Evolutionary conservation across 1,140 invertebrate genomes (phyloP), one percentile per base, ranked within the genome.

Genomic region (Sinella curviseta): DNA sequence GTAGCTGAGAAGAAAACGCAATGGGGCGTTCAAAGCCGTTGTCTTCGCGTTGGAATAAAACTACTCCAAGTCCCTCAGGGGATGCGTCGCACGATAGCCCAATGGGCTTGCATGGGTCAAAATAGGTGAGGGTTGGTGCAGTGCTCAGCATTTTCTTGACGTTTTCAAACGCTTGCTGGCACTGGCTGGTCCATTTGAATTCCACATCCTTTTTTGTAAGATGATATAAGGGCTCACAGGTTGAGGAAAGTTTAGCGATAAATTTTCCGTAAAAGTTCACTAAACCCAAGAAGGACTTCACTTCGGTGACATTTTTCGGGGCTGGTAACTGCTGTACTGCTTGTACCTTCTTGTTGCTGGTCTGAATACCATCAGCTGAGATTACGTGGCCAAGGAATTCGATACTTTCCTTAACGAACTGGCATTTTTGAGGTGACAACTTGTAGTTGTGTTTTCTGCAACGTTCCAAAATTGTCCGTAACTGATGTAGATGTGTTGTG

Each of bases 1-100:
- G 82, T 2, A 87, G 86, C 30, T 86, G 83, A 20, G 88, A 90
- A 0, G 86, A 88, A 83, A 84, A 90, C 16, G 85, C 85, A 30
- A 91, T 87, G 0, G 88, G 88, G 17, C 84, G 82, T 81, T 89
- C 88, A 12, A 30, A n/a, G 1, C 85, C 87, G 80, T 88, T 84
- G 17, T 77, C 17, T 65, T 83, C 82, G 0, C 76, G 65, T 65
- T 89, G 88, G 24, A 83, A 80, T 14, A 90, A 35, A 0, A 90
- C 87, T 0, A 87, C 88, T 24, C 88, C 87, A 2, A 89, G 33
- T 0, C 87, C 88, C 57, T 83, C 83, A 1, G 85, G 82, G 26
- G 83, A 86, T 24, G 86, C 87, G 82, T 89, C 88, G 4, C 83
- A 85, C 12, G 86, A 83, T 12, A 90, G 84, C 84, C 88, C 85